Base-by-base conservation (phyloP, 1,140 invertebrate genomes). In the Atta texana region DNA sequence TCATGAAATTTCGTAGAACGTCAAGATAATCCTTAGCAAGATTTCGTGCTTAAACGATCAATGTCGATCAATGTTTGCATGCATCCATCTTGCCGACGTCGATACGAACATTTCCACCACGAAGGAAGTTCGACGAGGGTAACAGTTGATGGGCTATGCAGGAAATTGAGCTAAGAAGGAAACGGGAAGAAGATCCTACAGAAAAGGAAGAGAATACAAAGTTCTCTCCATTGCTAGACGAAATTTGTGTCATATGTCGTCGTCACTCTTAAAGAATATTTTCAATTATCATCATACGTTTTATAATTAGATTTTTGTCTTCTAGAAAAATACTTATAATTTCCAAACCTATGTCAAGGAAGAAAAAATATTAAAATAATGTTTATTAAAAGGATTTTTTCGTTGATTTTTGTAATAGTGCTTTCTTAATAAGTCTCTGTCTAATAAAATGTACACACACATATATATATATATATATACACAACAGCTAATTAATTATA, bases 401-500 rank as follows among this genome's bases (percentile, higher is more conserved):
- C 21, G 55, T 3, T 53, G 1, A 53, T 55, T 44, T 72, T 53
- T 72, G 18, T 55, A 55, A 16, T 31, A 55, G 24, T 24, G 18
- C 18, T 55, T 72, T 51, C 14, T 6, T n/a, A 72, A 55, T 31
- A 18, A 69, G 21, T 51, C 21, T 18, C 21, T 71, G 16, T 28
- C 12, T 18, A 51, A 51, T 72, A 24, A 59, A 16, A 28, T 10
- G 18, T 12, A 34, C 31, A 34, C 6, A 34, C 34, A 34, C 39
- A 95, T 24, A 24, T 24, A 24, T 24, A 72, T 31, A 39, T 10
- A 10, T 44, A 7, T 44, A 7, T 10, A 10, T 44, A 44, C 1
- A 44, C 8, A 34, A 71, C 4, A 31, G 16, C 0, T 24, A 74
- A 57, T 74, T 44, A 69, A 69, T 24, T 24, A 51, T 16, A 51